Evolutionary conservation across 2,797 vertebrate genomes (phyloP).

Genomic region (Taeniopygia guttata): DNA sequence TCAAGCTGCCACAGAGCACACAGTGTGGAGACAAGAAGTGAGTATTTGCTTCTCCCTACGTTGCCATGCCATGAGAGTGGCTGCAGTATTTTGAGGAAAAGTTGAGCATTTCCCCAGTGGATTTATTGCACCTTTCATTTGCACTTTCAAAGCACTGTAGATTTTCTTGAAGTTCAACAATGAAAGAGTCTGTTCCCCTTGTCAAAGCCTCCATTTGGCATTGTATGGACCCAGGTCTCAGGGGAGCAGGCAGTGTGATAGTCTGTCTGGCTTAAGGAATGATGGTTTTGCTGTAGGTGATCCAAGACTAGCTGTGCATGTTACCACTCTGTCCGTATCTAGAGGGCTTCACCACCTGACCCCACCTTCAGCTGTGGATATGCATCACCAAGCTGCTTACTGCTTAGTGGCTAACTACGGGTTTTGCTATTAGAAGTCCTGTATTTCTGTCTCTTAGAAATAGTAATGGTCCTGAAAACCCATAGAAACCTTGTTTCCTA

Average conservation of each 20-base stretch:
- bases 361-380: background rate
- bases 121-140: background rate
- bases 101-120: background rate
- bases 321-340: background rate
- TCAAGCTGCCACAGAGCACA: background rate
- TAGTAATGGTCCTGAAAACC: background rate
- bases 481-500: background rate
- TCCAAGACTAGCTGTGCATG: background rate
- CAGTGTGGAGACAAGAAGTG: background rate
- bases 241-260: rapidly evolving
- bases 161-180: background rate
- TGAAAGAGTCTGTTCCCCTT: background rate
- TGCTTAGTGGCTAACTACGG: background rate
- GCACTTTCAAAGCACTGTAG: background rate
- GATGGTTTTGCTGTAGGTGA: background rate
- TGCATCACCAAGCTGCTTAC: background rate
- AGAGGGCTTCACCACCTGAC: background rate
- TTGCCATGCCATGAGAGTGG: background rate
- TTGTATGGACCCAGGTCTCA: background rate
- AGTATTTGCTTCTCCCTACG: background rate
- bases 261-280: background rate
- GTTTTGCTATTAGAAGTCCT: background rate
- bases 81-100: background rate
- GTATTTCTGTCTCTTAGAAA: background rate
- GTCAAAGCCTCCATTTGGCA: rapidly evolving